Evolutionary conservation across 2,113 vertebrate genomes (phyloP), one percentile per base, ranked within the genome.

Genomic region (Typhlomys cinereus): DNA sequence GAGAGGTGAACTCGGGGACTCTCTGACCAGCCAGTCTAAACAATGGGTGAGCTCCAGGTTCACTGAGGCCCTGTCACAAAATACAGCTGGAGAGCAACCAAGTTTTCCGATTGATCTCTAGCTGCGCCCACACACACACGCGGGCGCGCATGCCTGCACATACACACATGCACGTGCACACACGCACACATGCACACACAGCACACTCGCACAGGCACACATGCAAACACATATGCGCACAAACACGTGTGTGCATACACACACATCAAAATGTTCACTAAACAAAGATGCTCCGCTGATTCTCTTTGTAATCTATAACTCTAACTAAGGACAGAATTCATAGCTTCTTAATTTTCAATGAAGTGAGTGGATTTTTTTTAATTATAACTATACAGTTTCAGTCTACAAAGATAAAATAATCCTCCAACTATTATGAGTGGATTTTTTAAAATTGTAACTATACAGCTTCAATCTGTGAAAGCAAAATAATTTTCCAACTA

Each of bases 291-390:
- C 18, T 25, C 31, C 29, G 36, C 44, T 15, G 29, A 39, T 70
- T 54, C 64, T 54, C 36, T 54, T 9, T 50, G 61, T 82, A 50
- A 50, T 36, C 46, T 15, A 23, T 69, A 73, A 78, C 2, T 75
- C 87, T 78, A 81, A 81, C 62, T 61, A 82, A 92, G n/a, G 36
- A 76, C 61, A 62, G 82, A 89, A 91, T 21, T 46, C 48, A 86
- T 21, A 59, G 44, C 57, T 52, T 66, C n/a, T 39, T 44, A 89
- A 52, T 15, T 85, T 94, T 69, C 75, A 83, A 90, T 61, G 78
- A 95, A 79, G 18, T 54, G 79, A 81, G 59, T 25, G 34, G 17
- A 39, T 17, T 48, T 93, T 96, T 48, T 82, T 39, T 5, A 92
- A 67, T 81, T 83, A 75, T 1, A 83, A 39, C 74, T 66, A 94